Evolutionary conservation across 2,888 invertebrate species (phyloP).

Genomic region (Synergus laeviventris): DNA sequence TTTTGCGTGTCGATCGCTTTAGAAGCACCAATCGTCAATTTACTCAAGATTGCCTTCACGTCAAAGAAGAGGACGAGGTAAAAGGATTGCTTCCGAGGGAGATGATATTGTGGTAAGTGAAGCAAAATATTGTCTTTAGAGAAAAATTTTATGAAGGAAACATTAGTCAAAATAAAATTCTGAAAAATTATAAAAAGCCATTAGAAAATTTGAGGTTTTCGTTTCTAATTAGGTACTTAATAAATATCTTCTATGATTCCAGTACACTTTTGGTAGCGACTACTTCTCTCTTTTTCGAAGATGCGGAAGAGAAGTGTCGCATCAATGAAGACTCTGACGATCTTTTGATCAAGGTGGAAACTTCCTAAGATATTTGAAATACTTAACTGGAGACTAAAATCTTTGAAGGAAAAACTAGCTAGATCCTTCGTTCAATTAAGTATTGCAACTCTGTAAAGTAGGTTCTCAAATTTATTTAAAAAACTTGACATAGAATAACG

Average conservation of each 20-base stretch:
- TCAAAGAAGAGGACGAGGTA: conserved; percentile 75
- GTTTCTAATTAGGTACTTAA: neutral
- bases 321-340: neutral
- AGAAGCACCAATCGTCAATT: conserved; percentile 88
- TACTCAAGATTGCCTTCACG: conserved; percentile 83
- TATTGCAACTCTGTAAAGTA: neutral
- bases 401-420: neutral
- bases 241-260: neutral
- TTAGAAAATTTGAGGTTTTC: too few species aligned
- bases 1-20: conserved; percentile 87
- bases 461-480: neutral
- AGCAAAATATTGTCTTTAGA: neutral
- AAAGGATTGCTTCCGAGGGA: conserved; percentile 44
- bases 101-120: conserved; percentile 1
- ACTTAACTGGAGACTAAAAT: neutral
- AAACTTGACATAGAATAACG: neutral
- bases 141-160: neutral
- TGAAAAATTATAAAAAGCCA: too few species aligned
- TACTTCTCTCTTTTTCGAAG: neutral
- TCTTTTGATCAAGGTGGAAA: neutral
- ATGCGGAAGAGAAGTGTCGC: neutral
- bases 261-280: neutral
- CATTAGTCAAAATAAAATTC: too few species aligned
- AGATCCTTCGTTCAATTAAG: neutral
- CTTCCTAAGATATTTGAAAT: neutral